Evolutionary conservation across 2,888 invertebrate genomes (phyloP).

Genomic region (Rotaria macrura): DNA sequence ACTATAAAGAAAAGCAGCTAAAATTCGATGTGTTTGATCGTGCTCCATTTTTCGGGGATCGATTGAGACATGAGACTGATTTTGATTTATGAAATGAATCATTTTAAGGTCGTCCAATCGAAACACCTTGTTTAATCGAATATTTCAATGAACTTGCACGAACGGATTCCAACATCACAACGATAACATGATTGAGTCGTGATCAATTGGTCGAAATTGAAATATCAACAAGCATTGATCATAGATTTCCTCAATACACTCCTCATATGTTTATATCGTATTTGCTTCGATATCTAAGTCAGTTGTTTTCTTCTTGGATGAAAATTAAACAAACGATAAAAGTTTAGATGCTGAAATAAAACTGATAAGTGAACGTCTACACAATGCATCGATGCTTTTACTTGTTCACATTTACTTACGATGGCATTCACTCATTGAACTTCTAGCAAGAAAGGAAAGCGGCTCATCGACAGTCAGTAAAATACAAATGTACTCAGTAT

Average conservation of each 20-base stretch:
- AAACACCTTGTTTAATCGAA: background rate
- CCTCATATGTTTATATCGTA: background rate
- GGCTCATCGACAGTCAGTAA: background rate
- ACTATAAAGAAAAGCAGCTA: no score
- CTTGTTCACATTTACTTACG: constrained; percentile 1
- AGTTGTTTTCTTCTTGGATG: background rate
- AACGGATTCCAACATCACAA: background rate
- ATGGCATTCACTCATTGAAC: background rate
- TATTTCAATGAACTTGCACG: background rate
- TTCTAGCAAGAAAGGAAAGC: background rate
- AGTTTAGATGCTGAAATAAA: background rate
- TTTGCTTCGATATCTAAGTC: constrained; percentile 11
- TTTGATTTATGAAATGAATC: no score
- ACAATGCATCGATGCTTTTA: constrained; percentile 14
- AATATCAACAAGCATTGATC: constrained; percentile 1
- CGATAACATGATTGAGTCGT: background rate
- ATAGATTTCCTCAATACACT: background rate
- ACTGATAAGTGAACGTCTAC: background rate
- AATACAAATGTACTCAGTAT: background rate
- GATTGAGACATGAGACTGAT: no score
- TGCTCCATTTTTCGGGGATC: no score
- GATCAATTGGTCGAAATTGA: background rate
- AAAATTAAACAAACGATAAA: background rate
- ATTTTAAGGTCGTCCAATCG: background rate
- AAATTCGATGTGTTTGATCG: no score